Conservation (phyloP, 2,113 vertebrate species). For the Sceloporus tristichus region DNA sequence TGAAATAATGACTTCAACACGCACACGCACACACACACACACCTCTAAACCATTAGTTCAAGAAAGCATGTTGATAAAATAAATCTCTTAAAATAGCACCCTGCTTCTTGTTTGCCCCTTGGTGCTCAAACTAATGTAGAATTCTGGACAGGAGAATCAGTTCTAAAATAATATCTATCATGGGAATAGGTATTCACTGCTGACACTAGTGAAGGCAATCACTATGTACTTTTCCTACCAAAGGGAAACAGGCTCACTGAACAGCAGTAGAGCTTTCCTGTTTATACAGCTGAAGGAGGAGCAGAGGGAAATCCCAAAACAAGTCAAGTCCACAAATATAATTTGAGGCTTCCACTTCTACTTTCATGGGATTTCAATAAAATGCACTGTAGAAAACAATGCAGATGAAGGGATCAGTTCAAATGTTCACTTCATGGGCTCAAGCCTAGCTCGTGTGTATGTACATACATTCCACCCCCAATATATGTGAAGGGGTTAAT, state of each 20-base stretch:
- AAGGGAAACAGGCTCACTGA: constrained; percentile 24
- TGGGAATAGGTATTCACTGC: not conserved
- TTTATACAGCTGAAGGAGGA: constrained; percentile 37
- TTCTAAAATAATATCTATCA: constrained; percentile 14
- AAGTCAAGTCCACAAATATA: not conserved
- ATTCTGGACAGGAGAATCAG: not conserved
- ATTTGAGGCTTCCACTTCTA: not conserved
- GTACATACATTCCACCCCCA: not conserved
- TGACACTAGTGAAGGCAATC: constrained; percentile 12
- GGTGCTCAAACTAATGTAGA: not conserved
- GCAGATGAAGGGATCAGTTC: fast-evolving
- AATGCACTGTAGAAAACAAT: not conserved
- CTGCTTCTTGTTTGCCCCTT: not conserved
- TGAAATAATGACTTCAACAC: not conserved
- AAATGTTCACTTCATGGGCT: not conserved
- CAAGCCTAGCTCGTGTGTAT: not conserved
- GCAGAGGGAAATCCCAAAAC: not conserved
- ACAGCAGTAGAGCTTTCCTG: constrained; percentile 32
- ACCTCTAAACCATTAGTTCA: constrained; percentile 8
- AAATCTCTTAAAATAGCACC: not conserved
- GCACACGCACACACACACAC: not conserved
- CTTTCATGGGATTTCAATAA: not conserved
- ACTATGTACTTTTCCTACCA: constrained; percentile 19
- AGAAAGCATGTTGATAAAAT: not conserved
- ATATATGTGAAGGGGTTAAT: not conserved